Percentiles rank a stretch among this genome's conserved stretches.
Evolutionary conservation across 1,140 invertebrate species (phyloP).

Genomic region (Bombus huntii): DNA sequence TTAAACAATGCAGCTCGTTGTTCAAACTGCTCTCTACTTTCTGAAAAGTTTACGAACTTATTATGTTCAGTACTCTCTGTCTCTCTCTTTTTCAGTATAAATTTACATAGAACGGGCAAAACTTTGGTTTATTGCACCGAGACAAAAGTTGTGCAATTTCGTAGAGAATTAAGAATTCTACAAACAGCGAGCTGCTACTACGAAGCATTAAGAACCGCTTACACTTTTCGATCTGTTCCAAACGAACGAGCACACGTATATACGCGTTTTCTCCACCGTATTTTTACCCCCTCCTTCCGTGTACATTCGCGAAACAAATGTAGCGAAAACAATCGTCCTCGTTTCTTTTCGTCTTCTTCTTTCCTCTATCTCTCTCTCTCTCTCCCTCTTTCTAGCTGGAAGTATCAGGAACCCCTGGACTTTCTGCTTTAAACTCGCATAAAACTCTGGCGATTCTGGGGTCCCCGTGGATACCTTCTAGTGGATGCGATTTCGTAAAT

Average conservation of each 20-base stretch:
- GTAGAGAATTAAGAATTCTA: slow-evolving; percentile 2
- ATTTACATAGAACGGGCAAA: slow-evolving; percentile 12
- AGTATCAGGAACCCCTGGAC: slow-evolving; percentile 16
- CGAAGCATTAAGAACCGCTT: neutral
- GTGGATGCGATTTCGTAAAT: slow-evolving; percentile 65
- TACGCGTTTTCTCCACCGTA: neutral
- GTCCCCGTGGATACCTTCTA: slow-evolving; percentile 1
- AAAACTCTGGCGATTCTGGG: slow-evolving; percentile 45
- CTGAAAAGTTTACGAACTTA: neutral
- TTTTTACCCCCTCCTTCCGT: neutral
- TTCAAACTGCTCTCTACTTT: neutral
- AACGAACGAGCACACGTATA: neutral
- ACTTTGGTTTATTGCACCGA: slow-evolving; percentile 9
- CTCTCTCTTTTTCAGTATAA: neutral
- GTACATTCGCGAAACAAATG: slow-evolving; percentile 45
- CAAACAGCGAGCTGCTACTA: neutral
- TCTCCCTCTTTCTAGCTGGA: neutral
- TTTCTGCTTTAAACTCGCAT: slow-evolving; percentile 61
- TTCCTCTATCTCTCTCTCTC: neutral
- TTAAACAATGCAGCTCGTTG: neutral
- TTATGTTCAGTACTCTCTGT: neutral
- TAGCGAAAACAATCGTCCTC: slow-evolving; percentile 49
- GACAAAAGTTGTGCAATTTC: slow-evolving; percentile 23
- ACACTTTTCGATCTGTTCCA: neutral
- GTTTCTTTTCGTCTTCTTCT: neutral